These are phyloP conservation scores for Eulacestoma nigropectus DNA, from an alignment of 2,113 vertebrate genomes.

Conservation along the genomic window DNA sequence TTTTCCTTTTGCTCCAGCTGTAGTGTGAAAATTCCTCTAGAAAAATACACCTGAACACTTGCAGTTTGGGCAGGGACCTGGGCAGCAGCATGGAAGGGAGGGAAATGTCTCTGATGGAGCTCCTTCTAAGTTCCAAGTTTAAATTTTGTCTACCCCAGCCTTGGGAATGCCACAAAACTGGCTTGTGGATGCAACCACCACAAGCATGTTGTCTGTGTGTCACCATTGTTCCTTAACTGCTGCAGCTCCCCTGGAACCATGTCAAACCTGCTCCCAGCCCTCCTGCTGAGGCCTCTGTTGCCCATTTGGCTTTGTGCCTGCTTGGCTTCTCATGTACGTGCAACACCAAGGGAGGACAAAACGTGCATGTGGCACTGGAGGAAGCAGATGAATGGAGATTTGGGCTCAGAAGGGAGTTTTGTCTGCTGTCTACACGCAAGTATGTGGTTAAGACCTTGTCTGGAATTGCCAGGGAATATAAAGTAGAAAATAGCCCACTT, in stretches of 20 bases:
- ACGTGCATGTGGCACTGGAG: neutral
- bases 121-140: neutral
- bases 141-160: neutral
- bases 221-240: neutral
- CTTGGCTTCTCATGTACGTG: neutral
- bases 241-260: neutral
- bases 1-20: neutral
- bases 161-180: fast-evolving
- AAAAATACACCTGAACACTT: neutral
- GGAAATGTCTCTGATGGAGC: neutral
- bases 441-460: neutral
- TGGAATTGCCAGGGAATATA: neutral
- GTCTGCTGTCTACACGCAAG: neutral
- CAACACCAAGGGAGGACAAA: neutral
- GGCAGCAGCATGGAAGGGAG: neutral
- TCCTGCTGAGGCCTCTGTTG: neutral
- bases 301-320: neutral
- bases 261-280: neutral
- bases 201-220: fast-evolving
- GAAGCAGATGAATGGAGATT: neutral
- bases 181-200: neutral
- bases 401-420: neutral
- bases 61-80: neutral
- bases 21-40: neutral
- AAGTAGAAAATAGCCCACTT: neutral